phyloP scores from a whole-genome alignment of 37 sponge, comb jelly and placozoan species.

The Bolinopsis microptera region DNA sequence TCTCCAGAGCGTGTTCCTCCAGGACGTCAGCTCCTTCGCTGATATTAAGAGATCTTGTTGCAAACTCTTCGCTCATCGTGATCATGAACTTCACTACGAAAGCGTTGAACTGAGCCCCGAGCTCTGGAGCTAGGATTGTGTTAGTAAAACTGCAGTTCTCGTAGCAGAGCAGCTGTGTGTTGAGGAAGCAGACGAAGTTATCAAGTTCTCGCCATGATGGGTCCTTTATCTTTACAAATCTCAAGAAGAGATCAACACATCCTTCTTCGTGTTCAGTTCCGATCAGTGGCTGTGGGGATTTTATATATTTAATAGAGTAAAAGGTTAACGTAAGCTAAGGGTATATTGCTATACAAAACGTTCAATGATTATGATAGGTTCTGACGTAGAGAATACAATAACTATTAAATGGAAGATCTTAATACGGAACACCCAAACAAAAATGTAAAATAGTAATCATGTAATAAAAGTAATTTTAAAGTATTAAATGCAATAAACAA shows the following conservation, averaged over 20 bases:
- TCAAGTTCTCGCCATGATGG: slow-evolving; percentile 85
- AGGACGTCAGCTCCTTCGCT: slow-evolving; percentile 37
- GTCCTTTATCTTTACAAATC: slow-evolving; percentile 66
- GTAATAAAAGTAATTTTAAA: too few relatives aligned
- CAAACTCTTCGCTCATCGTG: slow-evolving; percentile 71
- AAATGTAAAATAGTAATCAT: too few relatives aligned
- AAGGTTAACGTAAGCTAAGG: too few relatives aligned
- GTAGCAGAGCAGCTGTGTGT: slow-evolving; percentile 77
- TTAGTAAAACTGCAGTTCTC: slow-evolving; percentile 72
- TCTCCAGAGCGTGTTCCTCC: slow-evolving; percentile 29
- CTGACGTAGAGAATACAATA: too few relatives aligned
- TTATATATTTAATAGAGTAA: too few relatives aligned
- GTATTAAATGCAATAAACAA: too few relatives aligned
- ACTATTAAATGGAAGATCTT: too few relatives aligned
- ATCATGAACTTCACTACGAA: slow-evolving; percentile 93
- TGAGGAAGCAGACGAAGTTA: slow-evolving; percentile 83
- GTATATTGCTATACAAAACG: too few relatives aligned
- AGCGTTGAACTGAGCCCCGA: slow-evolving; percentile 69
- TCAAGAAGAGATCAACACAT: slow-evolving; percentile 68
- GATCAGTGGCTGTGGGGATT: neutral
- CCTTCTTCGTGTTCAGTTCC: slow-evolving; percentile 55
- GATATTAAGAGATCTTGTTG: slow-evolving; percentile 25
- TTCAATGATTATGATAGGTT: too few relatives aligned
- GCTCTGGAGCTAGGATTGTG: neutral
- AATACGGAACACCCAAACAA: too few relatives aligned